Percentiles rank a stretch among this genome's conserved stretches.
These are phyloP conservation scores for Athene noctua DNA, from an alignment of 2,113 vertebrate genomes.

Conservation along the genomic window DNA sequence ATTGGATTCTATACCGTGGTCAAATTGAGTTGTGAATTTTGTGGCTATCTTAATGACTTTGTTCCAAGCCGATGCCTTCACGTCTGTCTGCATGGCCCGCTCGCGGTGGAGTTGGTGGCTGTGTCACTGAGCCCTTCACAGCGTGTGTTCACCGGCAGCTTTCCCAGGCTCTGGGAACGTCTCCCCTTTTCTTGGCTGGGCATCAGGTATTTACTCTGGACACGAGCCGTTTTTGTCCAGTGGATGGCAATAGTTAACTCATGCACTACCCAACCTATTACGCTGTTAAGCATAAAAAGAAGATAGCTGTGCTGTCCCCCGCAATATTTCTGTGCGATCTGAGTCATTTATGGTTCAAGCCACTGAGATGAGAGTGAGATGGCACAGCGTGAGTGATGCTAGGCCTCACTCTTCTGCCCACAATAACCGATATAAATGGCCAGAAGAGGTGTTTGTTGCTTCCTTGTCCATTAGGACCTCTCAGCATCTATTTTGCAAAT, in stretches of 20 bases:
- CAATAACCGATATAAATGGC: neutral
- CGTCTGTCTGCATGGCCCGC: neutral
- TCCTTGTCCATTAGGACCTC: neutral
- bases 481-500: neutral
- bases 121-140: neutral
- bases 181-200: neutral
- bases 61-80: neutral
- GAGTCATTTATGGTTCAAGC: neutral
- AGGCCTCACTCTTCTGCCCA: neutral
- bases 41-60: neutral
- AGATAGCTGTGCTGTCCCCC: neutral
- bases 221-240: neutral
- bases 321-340: neutral
- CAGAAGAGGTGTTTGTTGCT: neutral
- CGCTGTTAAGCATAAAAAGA: neutral
- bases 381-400: neutral
- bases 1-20: neutral
- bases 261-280: fast-evolving
- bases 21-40: neutral
- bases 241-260: neutral
- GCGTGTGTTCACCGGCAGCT: neutral
- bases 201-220: neutral
- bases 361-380: neutral
- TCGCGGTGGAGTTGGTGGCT: neutral
- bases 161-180: neutral